Evolutionary conservation across 2,888 invertebrate genomes (phyloP).

Genomic region (Spatulosminthurus flaviceps): DNA sequence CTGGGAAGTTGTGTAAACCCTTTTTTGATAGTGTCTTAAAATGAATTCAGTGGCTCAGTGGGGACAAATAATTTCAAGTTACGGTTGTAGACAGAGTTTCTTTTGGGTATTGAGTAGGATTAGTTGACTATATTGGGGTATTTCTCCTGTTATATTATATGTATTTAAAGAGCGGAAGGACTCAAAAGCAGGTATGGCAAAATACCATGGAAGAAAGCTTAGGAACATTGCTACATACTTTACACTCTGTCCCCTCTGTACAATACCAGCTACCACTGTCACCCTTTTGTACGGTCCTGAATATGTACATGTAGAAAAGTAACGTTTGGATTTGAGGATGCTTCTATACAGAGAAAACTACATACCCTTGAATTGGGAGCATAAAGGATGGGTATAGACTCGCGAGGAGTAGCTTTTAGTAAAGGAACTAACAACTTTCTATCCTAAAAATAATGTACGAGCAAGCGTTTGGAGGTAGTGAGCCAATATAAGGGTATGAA

Average conservation of each 20-base stretch:
- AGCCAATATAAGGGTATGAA: not conserved
- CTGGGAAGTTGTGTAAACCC: not conserved
- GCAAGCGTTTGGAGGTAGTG: not conserved
- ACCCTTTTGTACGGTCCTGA: too few relatives aligned
- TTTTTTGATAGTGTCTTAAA: constrained; percentile 21
- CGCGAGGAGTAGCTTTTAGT: not conserved
- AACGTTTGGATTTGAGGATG: not conserved
- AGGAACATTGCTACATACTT: too few relatives aligned
- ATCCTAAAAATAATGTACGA: not conserved
- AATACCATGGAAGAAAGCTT: not conserved
- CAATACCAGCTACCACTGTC: too few relatives aligned
- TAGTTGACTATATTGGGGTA: not conserved
- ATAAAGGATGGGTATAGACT: not conserved
- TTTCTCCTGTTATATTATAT: too few relatives aligned
- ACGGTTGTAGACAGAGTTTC: not conserved
- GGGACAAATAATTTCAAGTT: constrained; percentile 45
- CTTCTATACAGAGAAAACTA: too few relatives aligned
- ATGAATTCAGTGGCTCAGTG: constrained; percentile 40
- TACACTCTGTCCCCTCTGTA: too few relatives aligned
- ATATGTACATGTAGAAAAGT: not conserved
- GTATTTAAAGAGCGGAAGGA: too few relatives aligned
- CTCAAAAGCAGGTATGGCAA: not conserved
- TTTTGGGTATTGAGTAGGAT: not conserved
- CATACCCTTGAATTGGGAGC: not conserved
- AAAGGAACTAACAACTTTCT: not conserved